phyloP scores from a whole-genome alignment of 2,888 invertebrate species.

The Enchytraeus crypticus region DNA sequence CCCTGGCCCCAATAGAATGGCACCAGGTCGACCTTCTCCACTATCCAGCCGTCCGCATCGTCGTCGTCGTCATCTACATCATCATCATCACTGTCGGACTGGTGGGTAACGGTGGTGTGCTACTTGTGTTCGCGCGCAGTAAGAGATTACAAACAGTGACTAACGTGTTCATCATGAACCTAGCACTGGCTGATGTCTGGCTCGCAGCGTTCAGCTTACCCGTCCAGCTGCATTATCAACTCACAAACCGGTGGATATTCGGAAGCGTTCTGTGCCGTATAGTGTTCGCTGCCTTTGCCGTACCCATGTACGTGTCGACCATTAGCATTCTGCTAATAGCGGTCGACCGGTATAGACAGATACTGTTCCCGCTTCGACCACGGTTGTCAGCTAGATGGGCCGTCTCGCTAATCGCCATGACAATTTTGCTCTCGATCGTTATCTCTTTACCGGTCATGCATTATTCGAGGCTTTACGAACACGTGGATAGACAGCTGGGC shows the following conservation, averaged over 20 bases:
- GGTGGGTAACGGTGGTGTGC: constrained; percentile 37
- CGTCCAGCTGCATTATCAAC: constrained; percentile 44
- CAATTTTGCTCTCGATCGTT: constrained; percentile 33
- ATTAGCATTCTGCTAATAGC: constrained; percentile 45
- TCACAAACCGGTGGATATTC: constrained; percentile 43
- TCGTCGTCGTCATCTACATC: constrained; percentile 36
- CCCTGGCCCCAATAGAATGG: constrained; percentile 22
- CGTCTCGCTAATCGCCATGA: constrained; percentile 32
- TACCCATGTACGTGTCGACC: constrained; percentile 44
- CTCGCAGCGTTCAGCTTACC: constrained; percentile 43
- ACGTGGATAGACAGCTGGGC: constrained; percentile 31
- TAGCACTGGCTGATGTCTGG: constrained; percentile 41
- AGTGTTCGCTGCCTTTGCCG: constrained; percentile 41
- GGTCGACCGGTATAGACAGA: constrained; percentile 42
- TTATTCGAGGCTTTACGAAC: constrained; percentile 31
- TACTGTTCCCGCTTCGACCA: constrained; percentile 40
- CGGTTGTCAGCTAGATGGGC: constrained; percentile 36
- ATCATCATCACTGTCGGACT: constrained; percentile 39
- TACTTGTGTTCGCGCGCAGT: constrained; percentile 36
- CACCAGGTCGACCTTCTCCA: constrained; percentile 35
- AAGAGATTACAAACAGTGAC: constrained; percentile 39
- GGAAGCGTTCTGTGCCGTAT: constrained; percentile 39
- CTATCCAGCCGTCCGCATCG: constrained; percentile 33
- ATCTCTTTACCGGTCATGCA: constrained; percentile 41
- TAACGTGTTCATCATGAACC: constrained; percentile 42